Base-by-base conservation (phyloP, 2,797 vertebrate species). In the Schizopygopsis malacanthus region DNA sequence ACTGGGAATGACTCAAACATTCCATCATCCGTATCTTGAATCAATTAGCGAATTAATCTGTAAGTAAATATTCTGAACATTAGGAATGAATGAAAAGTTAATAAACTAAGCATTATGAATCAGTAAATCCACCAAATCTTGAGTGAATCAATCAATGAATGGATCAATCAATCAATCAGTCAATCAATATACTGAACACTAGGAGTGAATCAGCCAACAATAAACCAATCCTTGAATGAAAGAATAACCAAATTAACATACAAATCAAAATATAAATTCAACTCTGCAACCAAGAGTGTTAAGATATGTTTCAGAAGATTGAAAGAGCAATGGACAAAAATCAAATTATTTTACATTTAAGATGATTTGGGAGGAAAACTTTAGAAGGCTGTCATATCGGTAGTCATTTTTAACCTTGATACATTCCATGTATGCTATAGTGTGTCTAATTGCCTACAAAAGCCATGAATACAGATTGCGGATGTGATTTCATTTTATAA, bases 401-500 rank as follows among this genome's bases (percentile, higher is more conserved):
- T 78, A 56, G 16, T 84, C n/a, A 70, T 41, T 28, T 41, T 15
- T 59, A 59, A 41, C 50, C 41, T 20, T 45, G 2, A 71, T 67
- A 50, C 16, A 69, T 69, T 69, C 76, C 25, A n/a, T 41, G 28
- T 47, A 28, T 70, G 25, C 43, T 56, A 45, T 33, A 33, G 33
- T 33, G 33, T 33, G 33, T 33, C 33, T 33, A 3, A 33, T 33
- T 33, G 9, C 43, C 9, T 45, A 81, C 37, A 67, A 73, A 76
- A 13, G n/a, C 18, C 39, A 37, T 86, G 39, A 37, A 83, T 63
- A 61, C 47, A 72, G 45, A 39, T 33, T 79, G 63, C 20, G 3
- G 69, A 52, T 65, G 43, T 43, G 2, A 70, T 56, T 75, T 84
- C 39, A 73, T 22, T 73, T 78, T 22, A 43, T 39, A 59, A 81